A percentile compares a stretch with the other conserved stretches of the same genome.
Evolutionary conservation across 2,797 vertebrate genomes (phyloP).

Genomic region (Gymnothorax javanicus): DNA sequence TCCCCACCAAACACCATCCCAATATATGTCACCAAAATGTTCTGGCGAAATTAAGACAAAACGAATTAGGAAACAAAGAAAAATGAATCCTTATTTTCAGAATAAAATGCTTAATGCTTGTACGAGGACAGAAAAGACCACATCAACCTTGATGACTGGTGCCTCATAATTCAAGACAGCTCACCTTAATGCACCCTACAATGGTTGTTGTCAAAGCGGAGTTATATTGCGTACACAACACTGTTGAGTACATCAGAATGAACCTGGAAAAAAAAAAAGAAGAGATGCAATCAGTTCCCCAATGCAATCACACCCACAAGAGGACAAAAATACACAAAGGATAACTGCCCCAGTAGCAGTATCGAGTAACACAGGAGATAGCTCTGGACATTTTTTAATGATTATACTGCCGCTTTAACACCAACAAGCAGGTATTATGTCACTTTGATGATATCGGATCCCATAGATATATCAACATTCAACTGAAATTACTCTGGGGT

Average conservation of each 20-base stretch:
- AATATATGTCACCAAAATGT: conserved; percentile 94
- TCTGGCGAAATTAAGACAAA: conserved; percentile 69
- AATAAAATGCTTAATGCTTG: background rate
- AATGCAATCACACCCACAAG: background rate
- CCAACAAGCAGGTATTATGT: background rate
- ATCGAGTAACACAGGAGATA: background rate
- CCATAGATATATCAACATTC: background rate
- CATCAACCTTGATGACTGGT: background rate
- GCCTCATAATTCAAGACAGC: conserved; percentile 23
- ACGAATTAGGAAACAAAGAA: background rate
- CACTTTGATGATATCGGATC: background rate
- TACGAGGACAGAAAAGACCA: background rate
- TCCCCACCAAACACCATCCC: conserved; percentile 97
- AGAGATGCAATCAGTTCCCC: background rate
- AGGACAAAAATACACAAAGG: background rate
- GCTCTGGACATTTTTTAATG: background rate
- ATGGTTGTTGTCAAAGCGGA: conserved; percentile 97
- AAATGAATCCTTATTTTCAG: background rate
- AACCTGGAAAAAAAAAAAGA: conserved; percentile 71
- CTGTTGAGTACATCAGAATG: conserved; percentile 91
- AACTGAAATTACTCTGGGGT: no score
- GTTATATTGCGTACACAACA: conserved; percentile 94
- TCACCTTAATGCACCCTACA: conserved; percentile 94
- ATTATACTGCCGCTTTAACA: background rate
- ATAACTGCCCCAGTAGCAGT: background rate